Base-by-base conservation (phyloP, 2,888 invertebrate species). In the Icerya purchasi region DNA sequence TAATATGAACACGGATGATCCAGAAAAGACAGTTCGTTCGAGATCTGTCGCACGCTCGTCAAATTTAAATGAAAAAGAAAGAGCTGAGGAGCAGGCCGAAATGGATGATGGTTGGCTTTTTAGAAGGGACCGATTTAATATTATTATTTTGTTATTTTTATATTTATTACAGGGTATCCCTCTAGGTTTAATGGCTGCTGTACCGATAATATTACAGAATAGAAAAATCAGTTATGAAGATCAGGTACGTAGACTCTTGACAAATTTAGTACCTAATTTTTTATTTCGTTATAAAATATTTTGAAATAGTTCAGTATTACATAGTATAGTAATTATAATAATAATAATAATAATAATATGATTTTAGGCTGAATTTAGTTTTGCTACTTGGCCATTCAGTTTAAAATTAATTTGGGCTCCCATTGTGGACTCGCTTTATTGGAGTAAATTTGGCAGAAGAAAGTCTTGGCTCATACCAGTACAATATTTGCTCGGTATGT, bases 401-500 rank as follows among this genome's bases (percentile, higher is more conserved):
- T 68, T 97, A 53, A 99, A 98, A 72, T 74, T 99, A 54, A 70
- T 99, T 59, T 98, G 98, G 98, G 98, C 98, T 0, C 98, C 98
- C 1, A 80, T 98, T 65, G 96, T 99, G 2, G 98, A 98, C 73
- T 86, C 93, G 0, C 70, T 93, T 54, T 98, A 86, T 70, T 81
- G 83, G 64, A 75, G 79, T 10, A 74, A 78, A 63, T 85, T 96
- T 72, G 98, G 98, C 1, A 77, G 96, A 21, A 76, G 98, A 61
- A 98, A 99, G 75, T 89, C 88, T 5, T 90, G 89, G 89, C 78
- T 99, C 19, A 84, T 97, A 50, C 96, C 96, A 0, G 83, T 85
- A 1, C 96, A 97, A 70, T 93, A 93, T 72, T 72, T 92, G 8
- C 84, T 89, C 69, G 93, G 92, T 2, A 69, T 51, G 56, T 36